Percentiles rank a stretch among this genome's conserved stretches.
These are phyloP conservation scores for Gallinago solitaria DNA, from an alignment of 2,797 vertebrate genomes.

Conservation along the genomic window DNA sequence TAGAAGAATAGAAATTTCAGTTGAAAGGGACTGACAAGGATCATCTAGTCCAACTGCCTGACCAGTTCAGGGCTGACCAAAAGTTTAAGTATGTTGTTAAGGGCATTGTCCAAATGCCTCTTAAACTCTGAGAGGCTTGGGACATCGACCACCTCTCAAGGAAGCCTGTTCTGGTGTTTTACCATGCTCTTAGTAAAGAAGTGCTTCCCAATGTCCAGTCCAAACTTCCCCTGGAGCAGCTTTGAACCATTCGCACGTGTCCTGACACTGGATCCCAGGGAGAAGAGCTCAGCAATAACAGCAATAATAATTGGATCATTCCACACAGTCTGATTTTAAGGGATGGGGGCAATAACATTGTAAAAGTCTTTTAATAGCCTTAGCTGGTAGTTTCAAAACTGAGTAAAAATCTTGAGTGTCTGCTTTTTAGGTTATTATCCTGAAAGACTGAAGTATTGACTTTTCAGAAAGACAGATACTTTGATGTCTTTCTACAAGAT, in stretches of 20 bases:
- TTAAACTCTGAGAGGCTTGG: background rate
- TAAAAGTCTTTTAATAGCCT: background rate
- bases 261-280: background rate
- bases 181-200: background rate
- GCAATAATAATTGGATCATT: background rate
- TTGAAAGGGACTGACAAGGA: background rate
- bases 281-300: background rate
- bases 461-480: background rate
- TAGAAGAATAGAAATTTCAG: background rate
- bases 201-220: background rate
- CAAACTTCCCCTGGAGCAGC: background rate
- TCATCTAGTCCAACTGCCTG: background rate
- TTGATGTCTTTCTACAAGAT: background rate
- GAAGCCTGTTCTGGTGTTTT: background rate
- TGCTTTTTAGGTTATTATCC: background rate
- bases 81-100: background rate
- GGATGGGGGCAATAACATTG: background rate
- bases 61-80: background rate
- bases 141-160: rapidly evolving
- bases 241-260: rapidly evolving
- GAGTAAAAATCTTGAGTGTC: background rate
- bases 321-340: background rate
- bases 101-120: background rate
- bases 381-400: background rate
- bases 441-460: background rate